Conservation (phyloP, 1,140 invertebrate species). For the Drusus annulatus region DNA sequence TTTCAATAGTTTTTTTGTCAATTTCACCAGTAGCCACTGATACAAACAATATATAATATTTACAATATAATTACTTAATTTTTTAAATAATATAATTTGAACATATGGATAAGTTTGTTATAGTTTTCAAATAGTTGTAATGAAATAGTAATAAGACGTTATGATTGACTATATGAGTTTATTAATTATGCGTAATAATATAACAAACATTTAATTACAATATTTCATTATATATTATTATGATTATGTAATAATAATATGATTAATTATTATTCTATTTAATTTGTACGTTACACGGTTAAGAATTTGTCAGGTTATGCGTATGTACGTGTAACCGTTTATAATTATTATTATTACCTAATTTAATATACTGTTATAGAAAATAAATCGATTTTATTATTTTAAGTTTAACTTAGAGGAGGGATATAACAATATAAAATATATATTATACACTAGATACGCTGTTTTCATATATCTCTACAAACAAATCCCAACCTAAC, state of each 20-base stretch:
- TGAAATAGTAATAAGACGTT: neutral
- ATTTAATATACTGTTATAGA: conserved; percentile 14
- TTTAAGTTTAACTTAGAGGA: neutral
- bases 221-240: neutral
- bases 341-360: neutral
- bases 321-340: neutral
- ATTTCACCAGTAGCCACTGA: neutral
- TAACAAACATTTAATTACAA: neutral
- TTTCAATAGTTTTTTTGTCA: neutral
- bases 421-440: conserved; percentile 1
- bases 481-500: too few species aligned
- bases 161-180: conserved; percentile 4
- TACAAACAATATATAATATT: neutral
- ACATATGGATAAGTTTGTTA: neutral
- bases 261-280: conserved; percentile 3
- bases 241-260: neutral
- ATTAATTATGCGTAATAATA: neutral
- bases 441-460: conserved; percentile 13
- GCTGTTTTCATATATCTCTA: neutral
- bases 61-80: conserved; percentile 1
- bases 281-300: neutral
- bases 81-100: conserved; percentile 5
- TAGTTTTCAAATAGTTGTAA: conserved; percentile 5
- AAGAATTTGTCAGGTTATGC: neutral
- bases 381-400: conserved; percentile 4